Base-by-base conservation (phyloP, 1,140 invertebrate species). In the Sycophaga agraensis region DNA sequence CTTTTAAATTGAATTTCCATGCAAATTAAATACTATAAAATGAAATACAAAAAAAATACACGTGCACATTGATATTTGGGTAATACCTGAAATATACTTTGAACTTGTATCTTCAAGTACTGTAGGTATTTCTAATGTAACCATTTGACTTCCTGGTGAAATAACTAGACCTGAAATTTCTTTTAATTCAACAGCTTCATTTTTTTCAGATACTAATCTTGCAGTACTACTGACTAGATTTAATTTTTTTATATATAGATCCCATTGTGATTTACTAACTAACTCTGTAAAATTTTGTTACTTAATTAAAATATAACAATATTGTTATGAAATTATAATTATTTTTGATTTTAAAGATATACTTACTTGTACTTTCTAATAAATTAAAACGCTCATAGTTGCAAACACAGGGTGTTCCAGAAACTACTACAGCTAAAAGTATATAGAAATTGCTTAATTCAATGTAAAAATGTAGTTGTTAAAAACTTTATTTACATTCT, bases 401-500 rank as follows among this genome's bases (percentile, higher is more conserved):
- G 21, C 72, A 77, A 45, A 65, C 39, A 54, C 73, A 85, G 1
- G 85, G 84, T 39, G 80, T 75, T 26, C 85, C 85, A 51, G 77
- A 76, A n/a, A 82, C 70, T 43, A 73, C 70, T 35, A 87, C 81
- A 70, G 84, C 85, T 86, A 65, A n/a, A 79, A 75, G 71, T 64
- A 53, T 37, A 65, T 40, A 39, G 16, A 54, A 53, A 6, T 14
- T 19, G 16, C 14, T 51, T 14, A 9, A 31, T 31, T 31, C 5
- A 6, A 31, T 31, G 11, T 31, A 31, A 6, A 31, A 4, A 31
- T 31, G 11, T 31, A 6, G 4, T 6, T 31, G 11, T 31, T 6
- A 11, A 31, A 4, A 31, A 31, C 11, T 39, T 53, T 59, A 82
- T 83, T 83, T 82, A 89, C 88, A 86, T 82, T 88, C 83, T 69